These are phyloP conservation scores for Seriola aureovittata DNA, from an alignment of 2,113 vertebrate species.

Conservation along the genomic window DNA sequence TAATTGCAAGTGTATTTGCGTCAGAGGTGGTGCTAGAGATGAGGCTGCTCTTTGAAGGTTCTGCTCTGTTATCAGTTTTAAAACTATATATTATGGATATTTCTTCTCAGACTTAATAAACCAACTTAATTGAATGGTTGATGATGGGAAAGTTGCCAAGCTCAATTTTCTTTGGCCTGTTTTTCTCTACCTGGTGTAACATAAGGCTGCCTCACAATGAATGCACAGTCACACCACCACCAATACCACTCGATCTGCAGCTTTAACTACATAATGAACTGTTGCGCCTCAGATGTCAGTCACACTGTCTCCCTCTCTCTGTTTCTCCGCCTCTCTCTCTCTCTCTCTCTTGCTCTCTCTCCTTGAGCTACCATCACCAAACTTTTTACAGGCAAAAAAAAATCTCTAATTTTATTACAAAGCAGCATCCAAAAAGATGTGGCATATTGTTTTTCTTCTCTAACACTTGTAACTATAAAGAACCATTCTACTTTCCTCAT, in stretches of 20 bases:
- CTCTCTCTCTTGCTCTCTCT: neutral
- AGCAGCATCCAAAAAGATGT: neutral
- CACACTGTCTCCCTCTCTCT: slow-evolving; percentile 22
- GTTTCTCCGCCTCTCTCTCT: slow-evolving; percentile 16
- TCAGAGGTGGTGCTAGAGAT: slow-evolving; percentile 8
- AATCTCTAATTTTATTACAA: neutral
- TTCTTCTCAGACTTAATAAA: slow-evolving; percentile 60
- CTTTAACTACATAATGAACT: slow-evolving; percentile 74
- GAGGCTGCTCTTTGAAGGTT: slow-evolving; percentile 5
- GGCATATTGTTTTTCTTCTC: neutral
- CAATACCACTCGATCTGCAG: slow-evolving; percentile 71
- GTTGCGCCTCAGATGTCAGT: slow-evolving; percentile 67
- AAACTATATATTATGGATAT: slow-evolving; percentile 21
- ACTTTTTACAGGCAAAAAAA: slow-evolving; percentile 2
- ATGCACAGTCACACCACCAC: slow-evolving; percentile 81
- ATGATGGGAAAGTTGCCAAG: slow-evolving; percentile 65
- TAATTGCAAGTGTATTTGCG: slow-evolving; percentile 28
- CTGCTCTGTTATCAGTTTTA: slow-evolving; percentile 51
- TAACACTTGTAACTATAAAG: neutral
- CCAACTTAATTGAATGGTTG: slow-evolving; percentile 53
- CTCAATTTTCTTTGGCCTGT: slow-evolving; percentile 62
- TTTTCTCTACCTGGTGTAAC: slow-evolving; percentile 65
- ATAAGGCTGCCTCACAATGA: slow-evolving; percentile 68
- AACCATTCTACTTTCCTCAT: neutral
- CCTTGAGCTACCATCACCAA: neutral